These are phyloP conservation scores for Prolemur simus DNA, from an alignment of 2,113 vertebrate species.

Conservation along the genomic window DNA sequence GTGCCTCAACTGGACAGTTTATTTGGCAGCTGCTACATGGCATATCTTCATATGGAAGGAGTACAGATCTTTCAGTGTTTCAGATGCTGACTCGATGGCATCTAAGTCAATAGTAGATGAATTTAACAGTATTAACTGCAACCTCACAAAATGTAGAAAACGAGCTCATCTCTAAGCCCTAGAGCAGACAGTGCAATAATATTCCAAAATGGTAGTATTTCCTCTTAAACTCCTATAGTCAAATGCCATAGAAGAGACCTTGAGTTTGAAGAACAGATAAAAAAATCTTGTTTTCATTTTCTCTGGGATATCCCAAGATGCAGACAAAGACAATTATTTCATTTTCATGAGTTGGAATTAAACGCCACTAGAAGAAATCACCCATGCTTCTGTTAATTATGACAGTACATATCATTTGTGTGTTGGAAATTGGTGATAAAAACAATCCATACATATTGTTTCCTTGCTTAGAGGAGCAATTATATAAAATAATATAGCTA, in stretches of 20 bases:
- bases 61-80: neutral
- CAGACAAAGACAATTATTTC: neutral
- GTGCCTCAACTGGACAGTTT: neutral
- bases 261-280: neutral
- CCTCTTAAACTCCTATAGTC: neutral
- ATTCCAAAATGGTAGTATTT: neutral
- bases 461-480: neutral
- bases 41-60: neutral
- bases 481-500: neutral
- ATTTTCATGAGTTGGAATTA: neutral
- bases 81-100: neutral
- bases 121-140: neutral
- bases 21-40: neutral
- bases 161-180: neutral
- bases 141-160: neutral
- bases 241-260: neutral
- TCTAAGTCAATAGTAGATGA: neutral
- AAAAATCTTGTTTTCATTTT: neutral
- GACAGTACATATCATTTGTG: neutral
- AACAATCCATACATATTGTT: neutral
- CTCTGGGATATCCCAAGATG: neutral
- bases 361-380: neutral
- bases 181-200: neutral
- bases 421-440: neutral
- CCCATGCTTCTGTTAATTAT: neutral